Conservation (phyloP, 2,113 vertebrate genomes). For the Myotis yumanensis region DNA sequence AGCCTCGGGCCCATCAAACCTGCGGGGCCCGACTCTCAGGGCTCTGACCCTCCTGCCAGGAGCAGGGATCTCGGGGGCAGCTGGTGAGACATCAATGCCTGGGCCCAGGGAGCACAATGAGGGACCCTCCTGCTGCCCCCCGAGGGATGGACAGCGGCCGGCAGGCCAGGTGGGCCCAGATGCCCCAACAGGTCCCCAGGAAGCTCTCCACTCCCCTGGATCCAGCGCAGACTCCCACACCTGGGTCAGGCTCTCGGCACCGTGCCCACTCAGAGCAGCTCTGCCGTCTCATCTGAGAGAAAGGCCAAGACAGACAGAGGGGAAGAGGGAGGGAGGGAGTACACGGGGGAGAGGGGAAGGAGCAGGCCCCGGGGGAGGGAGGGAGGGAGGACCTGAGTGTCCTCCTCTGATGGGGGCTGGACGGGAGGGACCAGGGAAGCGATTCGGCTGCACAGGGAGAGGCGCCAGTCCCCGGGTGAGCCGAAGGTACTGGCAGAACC, state of each 20-base stretch:
- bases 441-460: constrained; percentile 75
- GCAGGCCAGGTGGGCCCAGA: constrained; percentile 70
- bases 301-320: constrained; percentile 55
- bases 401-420: constrained; percentile 73
- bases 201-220: constrained; percentile 72
- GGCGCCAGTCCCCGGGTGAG: constrained; percentile 76
- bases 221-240: constrained; percentile 76
- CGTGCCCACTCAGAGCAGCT: constrained; percentile 66
- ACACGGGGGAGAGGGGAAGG: background rate
- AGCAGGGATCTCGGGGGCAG: constrained; percentile 28
- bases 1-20: background rate
- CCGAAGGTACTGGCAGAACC: constrained; percentile 65
- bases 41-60: background rate
- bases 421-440: constrained; percentile 73
- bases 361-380: background rate
- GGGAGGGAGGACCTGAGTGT: background rate
- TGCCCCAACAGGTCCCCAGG: constrained; percentile 76
- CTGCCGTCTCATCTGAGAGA: constrained; percentile 84
- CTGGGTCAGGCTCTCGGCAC: constrained; percentile 79
- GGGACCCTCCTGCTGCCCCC: constrained; percentile 59
- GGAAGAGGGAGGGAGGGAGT: background rate
- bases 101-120: constrained; percentile 72
- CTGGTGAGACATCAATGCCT: constrained; percentile 58
- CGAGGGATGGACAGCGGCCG: constrained; percentile 78
- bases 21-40: background rate